phyloP scores from a whole-genome alignment of 1,140 invertebrate genomes.

The Colletes latitarsis region DNA sequence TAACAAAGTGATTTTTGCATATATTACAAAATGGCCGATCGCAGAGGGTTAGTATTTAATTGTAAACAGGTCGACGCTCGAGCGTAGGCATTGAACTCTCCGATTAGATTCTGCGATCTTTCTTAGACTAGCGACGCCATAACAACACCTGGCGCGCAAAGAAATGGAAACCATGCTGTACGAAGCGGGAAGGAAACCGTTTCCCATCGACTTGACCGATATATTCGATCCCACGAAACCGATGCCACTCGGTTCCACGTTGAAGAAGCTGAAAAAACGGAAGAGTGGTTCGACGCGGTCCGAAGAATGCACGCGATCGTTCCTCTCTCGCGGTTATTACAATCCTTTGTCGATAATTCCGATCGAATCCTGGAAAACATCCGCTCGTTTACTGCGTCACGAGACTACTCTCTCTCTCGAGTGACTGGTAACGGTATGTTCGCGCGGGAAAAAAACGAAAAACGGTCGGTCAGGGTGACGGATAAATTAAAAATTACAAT shows the following conservation, averaged over 20 bases:
- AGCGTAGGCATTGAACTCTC: background rate
- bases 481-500: constrained; percentile 61
- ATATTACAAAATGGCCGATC: too few species aligned
- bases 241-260: background rate
- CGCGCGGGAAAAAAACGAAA: background rate
- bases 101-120: too few species aligned
- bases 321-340: background rate
- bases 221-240: background rate
- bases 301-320: constrained; percentile 44
- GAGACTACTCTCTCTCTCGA: too few species aligned
- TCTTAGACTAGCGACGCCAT: too few species aligned
- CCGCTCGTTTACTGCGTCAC: background rate
- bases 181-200: background rate
- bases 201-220: background rate
- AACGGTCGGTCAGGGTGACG: constrained; percentile 5
- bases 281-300: background rate
- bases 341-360: background rate
- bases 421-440: constrained; percentile 21
- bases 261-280: background rate
- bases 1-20: too few species aligned
- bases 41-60: too few species aligned
- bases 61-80: too few species aligned
- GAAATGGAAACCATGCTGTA: too few species aligned
- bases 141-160: too few species aligned
- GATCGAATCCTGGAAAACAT: constrained; percentile 35